Conservation (phyloP, 2,888 invertebrate species). For the Scaptomyza caliginosa region DNA sequence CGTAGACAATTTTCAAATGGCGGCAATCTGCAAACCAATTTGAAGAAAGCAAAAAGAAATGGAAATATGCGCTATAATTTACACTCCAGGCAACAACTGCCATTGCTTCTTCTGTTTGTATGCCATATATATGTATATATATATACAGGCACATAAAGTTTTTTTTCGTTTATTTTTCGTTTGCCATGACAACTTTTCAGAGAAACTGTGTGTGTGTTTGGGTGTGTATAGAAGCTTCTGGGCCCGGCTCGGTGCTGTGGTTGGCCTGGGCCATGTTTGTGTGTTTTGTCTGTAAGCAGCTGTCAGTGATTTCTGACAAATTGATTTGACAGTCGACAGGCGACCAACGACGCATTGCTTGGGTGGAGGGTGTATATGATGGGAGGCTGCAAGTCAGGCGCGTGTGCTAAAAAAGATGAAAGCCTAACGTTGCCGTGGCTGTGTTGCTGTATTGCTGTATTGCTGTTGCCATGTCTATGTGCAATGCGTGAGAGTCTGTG, state of each 20-base stretch:
- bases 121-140: background rate
- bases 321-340: slow-evolving; percentile 81
- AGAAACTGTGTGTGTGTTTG: slow-evolving; percentile 7
- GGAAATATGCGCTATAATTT: slow-evolving; percentile 77
- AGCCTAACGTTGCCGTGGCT: slow-evolving; percentile 46
- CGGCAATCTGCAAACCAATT: slow-evolving; percentile 76
- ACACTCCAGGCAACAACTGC: slow-evolving; percentile 70
- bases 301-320: slow-evolving; percentile 82
- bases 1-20: slow-evolving; percentile 73
- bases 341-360: slow-evolving; percentile 54
- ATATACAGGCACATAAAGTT: too few species aligned
- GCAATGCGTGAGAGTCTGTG: slow-evolving; percentile 55
- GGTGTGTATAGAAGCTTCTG: slow-evolving; percentile 10
- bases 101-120: slow-evolving; percentile 11
- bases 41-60: slow-evolving; percentile 66
- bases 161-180: slow-evolving; percentile 16
- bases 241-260: slow-evolving; percentile 24
- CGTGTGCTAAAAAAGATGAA: slow-evolving; percentile 73
- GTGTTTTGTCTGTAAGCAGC: slow-evolving; percentile 79
- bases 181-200: slow-evolving; percentile 71
- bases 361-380: background rate
- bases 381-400: slow-evolving; percentile 54
- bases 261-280: slow-evolving; percentile 60
- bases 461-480: slow-evolving; percentile 51
- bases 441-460: slow-evolving; percentile 32